Evolutionary conservation across 2,888 invertebrate genomes (phyloP).

Genomic region (Scaptomyza reducta): DNA sequence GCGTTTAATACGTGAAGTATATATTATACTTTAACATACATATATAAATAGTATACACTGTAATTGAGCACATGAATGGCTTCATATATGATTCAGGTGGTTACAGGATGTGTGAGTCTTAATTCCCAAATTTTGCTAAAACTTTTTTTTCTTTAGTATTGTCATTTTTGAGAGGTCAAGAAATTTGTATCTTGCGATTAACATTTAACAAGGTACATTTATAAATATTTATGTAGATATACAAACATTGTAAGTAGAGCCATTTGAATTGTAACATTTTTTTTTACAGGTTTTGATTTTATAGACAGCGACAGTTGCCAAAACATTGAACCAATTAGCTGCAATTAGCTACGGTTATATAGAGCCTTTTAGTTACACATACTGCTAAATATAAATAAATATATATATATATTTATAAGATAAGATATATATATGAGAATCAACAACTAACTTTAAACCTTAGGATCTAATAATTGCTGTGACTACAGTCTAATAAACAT

Average conservation of each 20-base stretch:
- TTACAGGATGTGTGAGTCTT: constrained; percentile 27
- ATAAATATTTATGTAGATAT: constrained; percentile 13
- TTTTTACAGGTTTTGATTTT: constrained; percentile 8
- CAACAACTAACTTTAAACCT: constrained; percentile 58
- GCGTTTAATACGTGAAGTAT: constrained; percentile 18
- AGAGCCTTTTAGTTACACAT: constrained; percentile 32
- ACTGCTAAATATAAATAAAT: constrained; percentile 26
- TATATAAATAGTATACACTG: constrained; percentile 25
- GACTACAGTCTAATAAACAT: constrained; percentile 35
- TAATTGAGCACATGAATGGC: constrained; percentile 10
- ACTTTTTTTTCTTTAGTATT: constrained; percentile 49
- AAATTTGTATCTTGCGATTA: constrained; percentile 49
- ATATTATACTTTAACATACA: constrained; percentile 26
- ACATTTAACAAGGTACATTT: constrained; percentile 39
- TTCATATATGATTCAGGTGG: constrained; percentile 34
- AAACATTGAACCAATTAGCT: constrained; percentile 17
- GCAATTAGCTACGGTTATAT: constrained; percentile 33
- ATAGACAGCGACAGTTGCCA: constrained; percentile 34
- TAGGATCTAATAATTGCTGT: constrained; percentile 64
- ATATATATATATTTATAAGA: constrained; percentile 15
- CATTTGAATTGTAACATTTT: constrained; percentile 20
- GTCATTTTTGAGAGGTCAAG: constrained; percentile 70
- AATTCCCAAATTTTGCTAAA: constrained; percentile 21
- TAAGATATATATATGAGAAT: constrained; percentile 44
- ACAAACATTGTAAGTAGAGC: constrained; percentile 10